Evolutionary conservation across 1,140 invertebrate species (phyloP), one percentile per base, ranked within the genome.

Genomic region (Philotrypesis tridentata): DNA sequence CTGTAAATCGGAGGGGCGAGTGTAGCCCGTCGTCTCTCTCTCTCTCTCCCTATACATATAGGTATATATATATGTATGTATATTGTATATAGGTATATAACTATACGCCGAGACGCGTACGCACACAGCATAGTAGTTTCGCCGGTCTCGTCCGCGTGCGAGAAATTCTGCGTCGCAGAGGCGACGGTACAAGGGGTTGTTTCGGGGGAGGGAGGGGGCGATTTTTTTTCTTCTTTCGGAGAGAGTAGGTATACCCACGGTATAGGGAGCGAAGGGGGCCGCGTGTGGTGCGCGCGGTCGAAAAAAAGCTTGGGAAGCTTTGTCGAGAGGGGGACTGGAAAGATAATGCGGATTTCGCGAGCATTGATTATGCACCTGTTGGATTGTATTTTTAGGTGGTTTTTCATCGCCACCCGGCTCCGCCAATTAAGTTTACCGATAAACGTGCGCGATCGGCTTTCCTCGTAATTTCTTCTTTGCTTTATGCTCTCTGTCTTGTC

Each of bases 361-460:
- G 33, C 63, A 60, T 81, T 31, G 72, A 81, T 81, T 68, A 68
- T 60, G 43, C 80, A 81, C 80, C 73, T 76, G 80, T 81, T 76
- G 73, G 61, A 76, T 61, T 81, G 80, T 68, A 81, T 23, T 70
- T 70, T 81, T 61, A 17, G 37, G n/a, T 33, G 33, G 40, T 21
- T 70, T 68, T 70, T 67, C 63, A 21, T 11, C 11, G 29, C 9
- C 27, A 55, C 12, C 12, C 48, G 21, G n/a, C 17, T 55, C 21
- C 7, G 6, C 4, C 48, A 55, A 55, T 55, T 55, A 55, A 55
- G 48, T 17, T 55, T 55, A 55, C 48, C 21, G 48, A 55, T 55
- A 21, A 6, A 4, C 21, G 21, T 17, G 1, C 17, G 3, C 48
- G 21, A 55, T 55, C 21, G 48, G 48, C n/a, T 55, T 21, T n/a